A percentile compares a stretch with the other conserved stretches of the same genome.
These are phyloP conservation scores for Nemotelus nigrinus DNA, from an alignment of 2,888 invertebrate genomes.

Conservation along the genomic window DNA sequence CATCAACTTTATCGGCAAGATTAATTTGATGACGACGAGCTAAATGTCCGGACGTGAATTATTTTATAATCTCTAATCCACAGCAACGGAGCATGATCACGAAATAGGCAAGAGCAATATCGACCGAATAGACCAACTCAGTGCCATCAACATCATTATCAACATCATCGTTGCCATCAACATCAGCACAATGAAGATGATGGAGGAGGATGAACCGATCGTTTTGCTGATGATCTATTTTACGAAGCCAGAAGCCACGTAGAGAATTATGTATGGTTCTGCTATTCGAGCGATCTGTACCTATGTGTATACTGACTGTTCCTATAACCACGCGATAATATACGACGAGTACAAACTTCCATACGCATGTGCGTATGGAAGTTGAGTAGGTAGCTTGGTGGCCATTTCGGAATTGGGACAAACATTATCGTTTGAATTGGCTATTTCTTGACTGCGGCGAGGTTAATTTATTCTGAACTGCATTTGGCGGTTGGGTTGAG, in stretches of 20 bases:
- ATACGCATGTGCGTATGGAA: too few species aligned
- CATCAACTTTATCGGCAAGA: constrained; percentile 25
- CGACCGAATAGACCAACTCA: too few species aligned
- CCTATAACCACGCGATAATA: too few species aligned
- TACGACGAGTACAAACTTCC: too few species aligned
- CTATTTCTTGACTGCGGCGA: background rate
- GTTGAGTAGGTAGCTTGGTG: too few species aligned
- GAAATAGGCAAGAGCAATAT: background rate
- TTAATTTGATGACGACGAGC: constrained; percentile 41
- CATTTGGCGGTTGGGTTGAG: background rate
- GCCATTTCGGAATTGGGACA: constrained; percentile 5
- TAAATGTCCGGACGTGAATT: constrained; percentile 42
- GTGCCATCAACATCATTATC: too few species aligned
- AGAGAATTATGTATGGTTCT: too few species aligned
- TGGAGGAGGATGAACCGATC: background rate
- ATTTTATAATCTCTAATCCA: constrained; percentile 34
- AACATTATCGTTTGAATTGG: constrained; percentile 24
- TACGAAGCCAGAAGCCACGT: too few species aligned
- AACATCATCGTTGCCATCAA: too few species aligned
- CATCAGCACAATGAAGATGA: constrained; percentile 7
- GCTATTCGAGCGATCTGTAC: too few species aligned
- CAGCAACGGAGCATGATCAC: constrained; percentile 2
- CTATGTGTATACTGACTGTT: too few species aligned
- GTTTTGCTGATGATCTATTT: too few species aligned
- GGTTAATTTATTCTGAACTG: background rate